Evolutionary conservation across 2,797 vertebrate genomes (phyloP).

Genomic region (Adrianichthys oophorus): DNA sequence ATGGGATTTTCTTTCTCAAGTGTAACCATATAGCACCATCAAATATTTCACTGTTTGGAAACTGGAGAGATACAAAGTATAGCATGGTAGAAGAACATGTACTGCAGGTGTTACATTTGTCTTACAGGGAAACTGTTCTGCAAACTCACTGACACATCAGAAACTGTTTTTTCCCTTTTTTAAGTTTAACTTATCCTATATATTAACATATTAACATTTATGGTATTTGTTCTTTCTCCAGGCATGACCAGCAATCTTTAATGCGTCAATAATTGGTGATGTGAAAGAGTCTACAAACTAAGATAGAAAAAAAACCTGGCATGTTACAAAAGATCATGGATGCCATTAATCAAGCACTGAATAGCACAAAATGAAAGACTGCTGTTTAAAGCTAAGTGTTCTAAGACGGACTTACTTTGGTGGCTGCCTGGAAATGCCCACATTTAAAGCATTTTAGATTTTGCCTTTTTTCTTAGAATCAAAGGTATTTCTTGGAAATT

Average conservation of each 20-base stretch:
- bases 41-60: slow-evolving; percentile 53
- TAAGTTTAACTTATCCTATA: background rate
- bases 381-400: too few relatives aligned
- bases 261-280: slow-evolving; percentile 13
- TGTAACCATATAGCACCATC: slow-evolving; percentile 38
- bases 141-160: too few relatives aligned
- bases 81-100: too few relatives aligned
- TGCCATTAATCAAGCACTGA: background rate
- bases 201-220: background rate
- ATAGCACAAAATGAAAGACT: too few relatives aligned
- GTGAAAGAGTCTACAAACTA: slow-evolving; percentile 15
- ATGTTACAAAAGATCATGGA: slow-evolving; percentile 12
- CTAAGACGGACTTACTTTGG: too few relatives aligned
- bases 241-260: background rate
- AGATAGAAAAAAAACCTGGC: slow-evolving; percentile 1
- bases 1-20: slow-evolving; percentile 32
- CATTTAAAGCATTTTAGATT: too few relatives aligned
- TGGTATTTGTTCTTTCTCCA: background rate
- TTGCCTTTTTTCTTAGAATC: too few relatives aligned
- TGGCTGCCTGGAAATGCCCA: too few relatives aligned
- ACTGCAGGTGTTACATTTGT: too few relatives aligned
- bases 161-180: background rate
- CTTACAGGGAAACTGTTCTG: too few relatives aligned
- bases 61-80: too few relatives aligned
- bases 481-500: too few relatives aligned